A percentile compares a stretch with the other conserved stretches of the same genome.
Evolutionary conservation across 2,888 invertebrate genomes (phyloP).

Genomic region (Monoplex corrugatus): DNA sequence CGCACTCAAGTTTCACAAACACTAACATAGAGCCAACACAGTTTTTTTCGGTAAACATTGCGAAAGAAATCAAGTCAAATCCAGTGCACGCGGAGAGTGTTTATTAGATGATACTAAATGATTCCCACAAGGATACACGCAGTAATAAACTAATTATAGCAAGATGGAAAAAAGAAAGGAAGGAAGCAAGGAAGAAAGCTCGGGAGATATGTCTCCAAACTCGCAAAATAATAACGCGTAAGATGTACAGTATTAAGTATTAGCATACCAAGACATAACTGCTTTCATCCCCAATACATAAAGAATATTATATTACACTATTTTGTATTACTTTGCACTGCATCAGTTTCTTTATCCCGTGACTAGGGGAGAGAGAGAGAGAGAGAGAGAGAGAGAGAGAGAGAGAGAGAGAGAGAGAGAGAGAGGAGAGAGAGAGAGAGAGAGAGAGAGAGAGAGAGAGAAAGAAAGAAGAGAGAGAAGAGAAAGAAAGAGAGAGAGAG

Average conservation of each 20-base stretch:
- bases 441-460: constrained; percentile 17
- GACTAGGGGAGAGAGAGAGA: not conserved
- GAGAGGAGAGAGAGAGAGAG: not conserved
- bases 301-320: not conserved
- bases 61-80: too few species aligned
- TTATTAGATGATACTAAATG: too few species aligned
- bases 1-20: not conserved
- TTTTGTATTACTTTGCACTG: too few species aligned
- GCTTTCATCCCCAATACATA: not conserved
- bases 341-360: too few species aligned
- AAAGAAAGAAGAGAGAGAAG: not conserved
- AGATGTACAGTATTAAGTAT: not conserved
- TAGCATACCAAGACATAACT: not conserved
- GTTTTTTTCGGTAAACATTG: too few species aligned
- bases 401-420: not conserved
- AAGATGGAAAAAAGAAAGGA: too few species aligned
- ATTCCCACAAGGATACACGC: too few species aligned
- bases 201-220: not conserved
- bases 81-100: too few species aligned
- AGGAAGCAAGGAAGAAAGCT: not conserved
- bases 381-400: constrained; percentile 42
- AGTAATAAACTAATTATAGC: too few species aligned
- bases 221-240: not conserved
- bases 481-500: constrained; percentile 33
- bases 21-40: not conserved